Base-by-base conservation (phyloP, 2,888 invertebrate species). In the Drosophila mimetica region DNA sequence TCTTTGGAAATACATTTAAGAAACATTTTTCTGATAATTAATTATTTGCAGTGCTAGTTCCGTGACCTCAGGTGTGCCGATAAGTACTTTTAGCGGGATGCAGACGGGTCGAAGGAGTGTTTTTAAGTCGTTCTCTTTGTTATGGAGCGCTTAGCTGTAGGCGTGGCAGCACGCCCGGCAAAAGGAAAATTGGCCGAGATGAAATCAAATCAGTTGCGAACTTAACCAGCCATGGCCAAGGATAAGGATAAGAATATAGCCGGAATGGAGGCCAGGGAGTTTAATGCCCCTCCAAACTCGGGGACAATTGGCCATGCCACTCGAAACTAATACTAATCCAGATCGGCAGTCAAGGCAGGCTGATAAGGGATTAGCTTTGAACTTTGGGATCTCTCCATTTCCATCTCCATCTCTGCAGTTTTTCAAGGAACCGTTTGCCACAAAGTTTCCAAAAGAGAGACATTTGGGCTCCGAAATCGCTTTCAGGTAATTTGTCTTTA, bases 181-280 rank as follows among this genome's bases (percentile, higher is more conserved):
- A 34, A 34, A 34, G 50, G 65, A 80, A 81, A 84, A 84, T 83
- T 70, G 84, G 46, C 61, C 78, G 67, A 58, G 61, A 81, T 85
- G 51, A 65, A 75, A 82, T 82, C 79, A 79, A 79, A 85, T 79
- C 83, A 79, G 64, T 69, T 79, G 52, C 77, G 77, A 79, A 65
- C 64, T 32, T 39, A 65, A 65, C 64, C 69, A 65, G 69, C 64
- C 64, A 20, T 65, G 69, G 55, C 69, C 18, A 46, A 67, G 55
- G 69, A 67, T 67, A 37, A 67, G 55, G 69, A 67, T 67, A 44
- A 39, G 48, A 37, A n/a, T 34, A 34, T 39, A 13, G 18, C 11
- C 46, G 46, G 30, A 11, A 30, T 11, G 30, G 30, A 4, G 58
- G 46, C 28, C 18, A 46, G 32, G 32, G 9, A 13, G 41, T 4